Evolutionary conservation across 2,797 vertebrate species (phyloP), one percentile per base, ranked within the genome.

Genomic region (Phyllotis vaccarum): DNA sequence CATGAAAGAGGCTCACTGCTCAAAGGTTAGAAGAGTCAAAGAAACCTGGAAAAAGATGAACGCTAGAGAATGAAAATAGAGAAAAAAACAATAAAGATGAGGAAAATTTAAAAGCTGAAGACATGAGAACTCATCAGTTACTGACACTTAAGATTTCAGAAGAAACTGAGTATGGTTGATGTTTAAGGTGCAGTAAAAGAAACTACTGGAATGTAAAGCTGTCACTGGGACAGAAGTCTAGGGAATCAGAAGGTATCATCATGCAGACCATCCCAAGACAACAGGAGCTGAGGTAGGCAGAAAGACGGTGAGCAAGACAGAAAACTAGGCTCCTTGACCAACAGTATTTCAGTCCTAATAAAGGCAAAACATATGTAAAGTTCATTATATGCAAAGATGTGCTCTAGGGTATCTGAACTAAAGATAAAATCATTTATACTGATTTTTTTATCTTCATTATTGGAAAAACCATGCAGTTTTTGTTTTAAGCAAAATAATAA

Each of bases 201-300:
- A 96, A 31, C 54, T 43, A 60, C 70, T 93, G 93, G 93, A 96
- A 95, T 96, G 68, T 75, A 75, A 89, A 27, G 75, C 79, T 86
- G 27, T 90, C 78, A 83, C 29, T 27, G 8, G 54, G 5, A 12
- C 6, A 86, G 52, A 93, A 89, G 31, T 60, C 58, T 40, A 89
- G 72, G 19, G 27, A 58, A 80, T 37, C 56, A 75, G 79, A 96
- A 86, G 49, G 49, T 72, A 68, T 34, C 29, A 88, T 60, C 37
- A 92, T 37, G 89, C 37, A 94, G 70, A 95, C 58, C 68, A 85
- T 82, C 27, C 64, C 86, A 93, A 93, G 58, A 95, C 49, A 95
- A 72, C 0, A 94, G 82, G 80, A 93, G 46, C 49, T 96, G 97
- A 97, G 96, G 97, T 93, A 95, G 93, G 91, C 95, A 94, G 92